A percentile compares a stretch with the other conserved stretches of the same genome.
phyloP scores from a whole-genome alignment of 2,113 vertebrate species.

The Hemiscyllium ocellatum region DNA sequence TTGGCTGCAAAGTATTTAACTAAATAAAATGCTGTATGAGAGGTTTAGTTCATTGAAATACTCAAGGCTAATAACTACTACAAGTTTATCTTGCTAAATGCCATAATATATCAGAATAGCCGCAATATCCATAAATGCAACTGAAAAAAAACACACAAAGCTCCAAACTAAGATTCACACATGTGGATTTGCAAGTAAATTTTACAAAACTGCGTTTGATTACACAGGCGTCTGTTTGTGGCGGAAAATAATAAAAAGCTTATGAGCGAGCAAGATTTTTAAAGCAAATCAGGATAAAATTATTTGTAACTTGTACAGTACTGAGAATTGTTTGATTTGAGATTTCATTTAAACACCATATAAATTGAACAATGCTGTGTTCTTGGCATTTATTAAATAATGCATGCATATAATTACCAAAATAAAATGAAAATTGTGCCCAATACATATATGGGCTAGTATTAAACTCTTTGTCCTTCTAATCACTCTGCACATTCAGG shows the following conservation, averaged over 20 bases:
- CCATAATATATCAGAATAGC: not conserved
- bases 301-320: not conserved
- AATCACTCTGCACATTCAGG: not conserved
- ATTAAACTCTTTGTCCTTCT: not conserved
- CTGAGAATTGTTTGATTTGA: not conserved
- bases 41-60: not conserved
- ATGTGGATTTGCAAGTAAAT: not conserved
- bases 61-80: not conserved
- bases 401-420: slow-evolving; percentile 4
- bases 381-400: slow-evolving; percentile 5
- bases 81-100: slow-evolving; percentile 8
- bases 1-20: slow-evolving; percentile 5
- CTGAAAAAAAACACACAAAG: not conserved
- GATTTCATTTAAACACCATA: not conserved
- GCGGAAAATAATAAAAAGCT: not conserved
- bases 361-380: not conserved
- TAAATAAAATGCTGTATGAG: not conserved
- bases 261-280: not conserved
- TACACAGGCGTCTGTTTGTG: not conserved
- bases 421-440: slow-evolving; percentile 19
- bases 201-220: not conserved
- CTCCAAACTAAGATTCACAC: not conserved
- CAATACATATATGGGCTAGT: not conserved
- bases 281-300: slow-evolving; percentile 8
- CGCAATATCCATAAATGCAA: not conserved